Percentiles rank a stretch among this genome's conserved stretches.
phyloP scores from a whole-genome alignment of 2,888 invertebrate genomes.

The Epinotia bilunana region DNA sequence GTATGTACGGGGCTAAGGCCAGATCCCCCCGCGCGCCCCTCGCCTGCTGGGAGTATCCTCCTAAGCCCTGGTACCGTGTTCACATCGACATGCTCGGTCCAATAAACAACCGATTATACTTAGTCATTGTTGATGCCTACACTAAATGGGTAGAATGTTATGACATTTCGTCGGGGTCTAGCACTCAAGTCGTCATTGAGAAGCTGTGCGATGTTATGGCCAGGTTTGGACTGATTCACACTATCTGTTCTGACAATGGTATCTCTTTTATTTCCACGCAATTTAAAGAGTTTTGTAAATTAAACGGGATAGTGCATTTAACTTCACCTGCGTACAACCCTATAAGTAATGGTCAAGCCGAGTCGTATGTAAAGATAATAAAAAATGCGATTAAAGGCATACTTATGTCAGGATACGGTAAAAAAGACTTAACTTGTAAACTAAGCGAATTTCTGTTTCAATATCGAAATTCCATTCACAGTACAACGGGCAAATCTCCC shows the following conservation, averaged over 20 bases:
- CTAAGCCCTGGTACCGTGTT: not conserved
- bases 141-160: too few species aligned
- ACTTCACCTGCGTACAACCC: slow-evolving; percentile 11
- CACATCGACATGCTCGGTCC: slow-evolving; percentile 8
- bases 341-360: not conserved
- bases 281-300: slow-evolving; percentile 3
- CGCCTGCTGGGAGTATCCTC: slow-evolving; percentile 9
- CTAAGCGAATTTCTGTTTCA: not conserved
- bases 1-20: not conserved
- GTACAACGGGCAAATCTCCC: slow-evolving; percentile 2
- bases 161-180: not conserved
- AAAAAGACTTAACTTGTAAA: not conserved
- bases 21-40: not conserved
- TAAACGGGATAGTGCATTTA: slow-evolving; percentile 12
- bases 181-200: not conserved
- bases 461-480: slow-evolving; percentile 10
- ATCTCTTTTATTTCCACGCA: slow-evolving; percentile 2
- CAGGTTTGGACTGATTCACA: slow-evolving; percentile 8
- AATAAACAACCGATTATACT: not conserved
- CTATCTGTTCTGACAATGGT: slow-evolving; percentile 1
- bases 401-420: not conserved
- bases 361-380: slow-evolving; percentile 9
- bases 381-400: slow-evolving; percentile 1
- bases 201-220: slow-evolving; percentile 17
- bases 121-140: too few species aligned